These are phyloP conservation scores for Mactra quadrangularis DNA, from an alignment of 1,140 invertebrate species.

Conservation along the genomic window DNA sequence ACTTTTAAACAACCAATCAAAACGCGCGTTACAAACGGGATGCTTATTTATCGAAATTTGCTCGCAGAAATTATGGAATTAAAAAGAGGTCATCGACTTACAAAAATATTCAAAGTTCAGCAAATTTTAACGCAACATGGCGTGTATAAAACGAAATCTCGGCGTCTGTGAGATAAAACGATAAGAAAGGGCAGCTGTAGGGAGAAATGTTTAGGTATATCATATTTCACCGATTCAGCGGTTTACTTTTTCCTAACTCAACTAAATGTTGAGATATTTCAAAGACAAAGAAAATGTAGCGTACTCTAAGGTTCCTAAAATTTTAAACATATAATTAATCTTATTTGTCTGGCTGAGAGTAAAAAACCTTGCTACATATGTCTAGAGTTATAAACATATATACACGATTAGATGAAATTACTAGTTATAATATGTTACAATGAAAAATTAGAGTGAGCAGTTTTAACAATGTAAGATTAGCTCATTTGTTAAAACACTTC, in stretches of 20 bases:
- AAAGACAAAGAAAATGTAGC: too few relatives aligned
- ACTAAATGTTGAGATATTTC: background rate
- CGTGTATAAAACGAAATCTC: constrained; percentile 41
- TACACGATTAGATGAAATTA: too few relatives aligned
- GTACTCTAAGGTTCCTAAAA: too few relatives aligned
- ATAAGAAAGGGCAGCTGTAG: constrained; percentile 48
- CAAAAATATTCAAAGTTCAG: constrained; percentile 25
- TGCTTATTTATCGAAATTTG: background rate
- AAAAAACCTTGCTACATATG: too few relatives aligned
- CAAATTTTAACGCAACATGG: constrained; percentile 46
- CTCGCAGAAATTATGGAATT: background rate
- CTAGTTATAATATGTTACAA: too few relatives aligned
- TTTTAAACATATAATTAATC: too few relatives aligned
- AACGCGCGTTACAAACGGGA: constrained; percentile 28
- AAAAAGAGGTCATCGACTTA: constrained; percentile 38
- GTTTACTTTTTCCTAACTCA: constrained; percentile 18
- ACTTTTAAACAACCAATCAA: constrained; percentile 16
- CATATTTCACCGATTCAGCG: constrained; percentile 46
- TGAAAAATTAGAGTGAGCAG: too few relatives aligned
- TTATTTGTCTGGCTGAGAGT: too few relatives aligned
- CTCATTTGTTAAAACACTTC: too few relatives aligned
- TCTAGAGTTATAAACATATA: too few relatives aligned
- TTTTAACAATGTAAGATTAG: too few relatives aligned
- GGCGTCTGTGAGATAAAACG: constrained; percentile 47
- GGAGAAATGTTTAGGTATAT: constrained; percentile 15